Conservation (phyloP, 2,888 invertebrate genomes). For the Limulus polyphemus region DNA sequence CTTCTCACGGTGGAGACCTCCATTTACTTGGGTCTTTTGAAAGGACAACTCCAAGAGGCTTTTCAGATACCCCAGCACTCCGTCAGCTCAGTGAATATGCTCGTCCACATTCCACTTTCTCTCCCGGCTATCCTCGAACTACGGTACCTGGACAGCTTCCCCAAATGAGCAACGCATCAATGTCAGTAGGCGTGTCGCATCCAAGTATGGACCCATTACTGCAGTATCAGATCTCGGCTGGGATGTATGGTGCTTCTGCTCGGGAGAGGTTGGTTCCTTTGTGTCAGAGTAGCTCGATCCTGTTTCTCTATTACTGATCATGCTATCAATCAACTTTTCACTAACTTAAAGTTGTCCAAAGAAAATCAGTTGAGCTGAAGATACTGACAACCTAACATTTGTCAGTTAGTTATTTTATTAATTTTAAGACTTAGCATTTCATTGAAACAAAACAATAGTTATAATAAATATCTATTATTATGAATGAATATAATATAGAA, state of each 20-base stretch:
- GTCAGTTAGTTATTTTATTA: too few relatives aligned
- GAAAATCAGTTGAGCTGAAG: too few relatives aligned
- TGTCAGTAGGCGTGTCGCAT: conserved; percentile 39
- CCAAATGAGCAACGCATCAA: conserved; percentile 1
- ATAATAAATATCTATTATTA: too few relatives aligned
- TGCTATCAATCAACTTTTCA: too few relatives aligned
- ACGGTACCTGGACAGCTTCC: conserved; percentile 25
- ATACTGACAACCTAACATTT: too few relatives aligned
- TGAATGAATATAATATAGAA: too few relatives aligned
- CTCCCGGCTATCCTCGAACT: conserved; percentile 42
- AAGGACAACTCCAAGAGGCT: background rate
- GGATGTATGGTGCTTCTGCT: conserved; percentile 23
- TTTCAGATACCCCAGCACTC: conserved; percentile 78
- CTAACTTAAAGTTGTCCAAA: too few relatives aligned
- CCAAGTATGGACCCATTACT: conserved; percentile 72
- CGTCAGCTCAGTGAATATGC: conserved; percentile 82
- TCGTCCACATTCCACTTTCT: conserved; percentile 77
- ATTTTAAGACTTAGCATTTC: too few relatives aligned
- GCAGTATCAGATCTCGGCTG: conserved; percentile 52
- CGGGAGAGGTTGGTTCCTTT: conserved; percentile 17
- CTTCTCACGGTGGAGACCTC: too few relatives aligned
- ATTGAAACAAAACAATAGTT: too few relatives aligned
- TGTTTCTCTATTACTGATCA: background rate
- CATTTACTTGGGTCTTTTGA: too few relatives aligned
- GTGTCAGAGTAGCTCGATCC: background rate